Evolutionary conservation across 2,797 vertebrate genomes (phyloP).

Genomic region (Dicrostonyx torquatus): DNA sequence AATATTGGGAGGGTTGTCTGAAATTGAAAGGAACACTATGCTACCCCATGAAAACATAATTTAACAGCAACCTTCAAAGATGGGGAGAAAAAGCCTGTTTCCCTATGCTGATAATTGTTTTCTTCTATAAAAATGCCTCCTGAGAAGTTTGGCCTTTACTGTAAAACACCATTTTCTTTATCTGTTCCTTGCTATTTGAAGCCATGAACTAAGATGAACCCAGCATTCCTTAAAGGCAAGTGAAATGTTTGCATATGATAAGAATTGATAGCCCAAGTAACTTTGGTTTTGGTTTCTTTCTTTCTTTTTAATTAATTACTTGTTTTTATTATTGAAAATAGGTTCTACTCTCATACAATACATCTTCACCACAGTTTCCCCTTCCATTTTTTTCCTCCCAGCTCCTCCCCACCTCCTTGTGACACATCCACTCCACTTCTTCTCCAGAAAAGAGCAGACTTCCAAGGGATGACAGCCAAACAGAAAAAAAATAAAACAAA

Average conservation of each 20-base stretch:
- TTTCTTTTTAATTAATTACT: background rate
- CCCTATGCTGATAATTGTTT: background rate
- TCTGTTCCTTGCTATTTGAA: background rate
- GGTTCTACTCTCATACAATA: background rate
- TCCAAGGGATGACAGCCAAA: background rate
- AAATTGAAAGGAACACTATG: background rate
- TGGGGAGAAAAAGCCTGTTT: background rate
- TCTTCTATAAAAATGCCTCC: background rate
- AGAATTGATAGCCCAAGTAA: background rate
- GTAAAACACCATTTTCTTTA: background rate
- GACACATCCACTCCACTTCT: background rate
- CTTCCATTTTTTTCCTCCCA: too few species aligned
- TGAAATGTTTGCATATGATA: background rate
- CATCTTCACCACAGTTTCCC: background rate
- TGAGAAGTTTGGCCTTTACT: background rate
- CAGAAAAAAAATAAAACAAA: background rate
- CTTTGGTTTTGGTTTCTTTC: background rate
- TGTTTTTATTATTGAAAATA: background rate
- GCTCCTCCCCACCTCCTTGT: rapidly evolving
- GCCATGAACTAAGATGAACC: background rate
- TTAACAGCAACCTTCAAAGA: background rate
- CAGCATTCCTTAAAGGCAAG: background rate
- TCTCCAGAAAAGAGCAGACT: background rate
- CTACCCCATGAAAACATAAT: background rate
- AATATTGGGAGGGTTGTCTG: background rate